A percentile compares a stretch with the other conserved stretches of the same genome.
Conservation (phyloP, 2,888 invertebrate species). For the Deroplatys truncata region DNA sequence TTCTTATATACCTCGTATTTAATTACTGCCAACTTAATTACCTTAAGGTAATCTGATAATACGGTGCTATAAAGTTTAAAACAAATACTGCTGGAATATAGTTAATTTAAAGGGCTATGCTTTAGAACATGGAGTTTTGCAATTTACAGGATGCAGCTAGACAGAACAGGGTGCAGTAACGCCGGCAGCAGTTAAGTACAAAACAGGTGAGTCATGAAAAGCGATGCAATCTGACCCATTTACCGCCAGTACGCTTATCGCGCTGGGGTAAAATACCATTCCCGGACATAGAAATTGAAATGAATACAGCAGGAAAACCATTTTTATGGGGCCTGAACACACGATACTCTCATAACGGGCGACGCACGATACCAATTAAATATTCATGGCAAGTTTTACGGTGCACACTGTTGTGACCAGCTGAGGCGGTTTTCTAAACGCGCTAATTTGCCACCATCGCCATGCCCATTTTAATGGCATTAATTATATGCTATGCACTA, state of each 20-base stretch:
- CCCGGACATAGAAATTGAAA: not conserved
- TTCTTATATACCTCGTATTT: no score
- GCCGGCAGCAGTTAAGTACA: not conserved
- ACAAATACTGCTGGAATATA: no score
- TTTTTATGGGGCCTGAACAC: not conserved
- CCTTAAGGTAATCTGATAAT: no score
- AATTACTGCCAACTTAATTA: no score
- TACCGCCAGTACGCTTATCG: not conserved
- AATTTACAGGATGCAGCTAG: not conserved
- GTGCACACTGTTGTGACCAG: not conserved
- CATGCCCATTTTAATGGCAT: not conserved
- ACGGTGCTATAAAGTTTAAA: no score
- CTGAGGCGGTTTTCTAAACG: not conserved
- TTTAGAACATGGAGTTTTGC: not conserved
- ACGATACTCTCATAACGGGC: not conserved
- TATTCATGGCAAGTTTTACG: not conserved
- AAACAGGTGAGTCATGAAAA: not conserved
- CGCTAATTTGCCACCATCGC: not conserved
- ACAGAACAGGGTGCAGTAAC: not conserved
- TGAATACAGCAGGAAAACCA: not conserved
- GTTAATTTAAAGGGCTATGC: no score
- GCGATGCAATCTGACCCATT: not conserved
- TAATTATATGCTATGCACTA: not conserved
- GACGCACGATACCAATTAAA: not conserved
- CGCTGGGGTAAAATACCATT: not conserved